Base-by-base conservation (phyloP, 2,888 invertebrate species). In the Trichopria drosophilae region DNA sequence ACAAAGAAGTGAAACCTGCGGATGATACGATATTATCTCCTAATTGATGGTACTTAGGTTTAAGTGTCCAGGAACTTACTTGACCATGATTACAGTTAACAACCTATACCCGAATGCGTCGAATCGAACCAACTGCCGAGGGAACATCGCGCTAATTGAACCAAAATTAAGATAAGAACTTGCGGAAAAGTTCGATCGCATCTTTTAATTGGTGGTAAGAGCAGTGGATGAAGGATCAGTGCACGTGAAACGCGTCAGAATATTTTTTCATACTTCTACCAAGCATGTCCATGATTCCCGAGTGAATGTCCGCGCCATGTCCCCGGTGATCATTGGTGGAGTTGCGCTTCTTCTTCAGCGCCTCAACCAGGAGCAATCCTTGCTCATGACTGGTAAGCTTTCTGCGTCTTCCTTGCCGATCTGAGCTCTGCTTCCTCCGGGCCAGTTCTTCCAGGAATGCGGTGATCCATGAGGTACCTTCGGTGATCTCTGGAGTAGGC, bases 221-320 rank as follows among this genome's bases (percentile, higher is more conserved):
- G n/a, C n/a, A n/a, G n/a, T n/a, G n/a, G n/a, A n/a, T n/a, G n/a
- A n/a, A 16, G 20, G n/a, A n/a, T n/a, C n/a, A n/a, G n/a, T n/a
- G n/a, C n/a, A n/a, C n/a, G n/a, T n/a, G n/a, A n/a, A n/a, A n/a
- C n/a, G 31, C 48, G 44, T 39, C 42, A 37, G 46, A 35, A 51
- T 39, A 6, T 16, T 6, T 29, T 15, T n/a, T 60, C 72, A 52
- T 83, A 90, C 90, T 90, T 84, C 89, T 85, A 55, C 90, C 88
- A 67, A 91, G 78, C 80, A 90, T 85, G 73, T 90, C 89, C 82
- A 90, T 87, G 56, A 91, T 84, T 39, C 87, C 86, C 64, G 84
- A 80, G 58, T 82, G 80, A 55, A 80, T 83, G 63, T 88, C 84
- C 7, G 20, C 19, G 13, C 18, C 3, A 15, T 78, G 72, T 19